Evolutionary conservation across 2,888 invertebrate genomes (phyloP).

Genomic region (Flexamia atlantica): DNA sequence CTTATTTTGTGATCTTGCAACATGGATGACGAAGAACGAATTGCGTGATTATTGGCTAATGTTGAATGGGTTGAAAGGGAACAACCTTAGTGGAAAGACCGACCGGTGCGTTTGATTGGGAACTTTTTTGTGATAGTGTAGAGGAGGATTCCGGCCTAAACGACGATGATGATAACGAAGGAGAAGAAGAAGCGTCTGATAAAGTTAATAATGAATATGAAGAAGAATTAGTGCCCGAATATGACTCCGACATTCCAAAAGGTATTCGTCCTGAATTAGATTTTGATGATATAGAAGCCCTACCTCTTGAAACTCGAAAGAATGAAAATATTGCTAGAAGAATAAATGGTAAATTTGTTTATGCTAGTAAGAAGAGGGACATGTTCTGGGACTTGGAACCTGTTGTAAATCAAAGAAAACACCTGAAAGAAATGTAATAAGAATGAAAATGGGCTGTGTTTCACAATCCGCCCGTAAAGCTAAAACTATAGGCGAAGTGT

Average conservation of each 20-base stretch:
- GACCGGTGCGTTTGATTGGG: background rate
- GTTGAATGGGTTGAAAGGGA: slow-evolving; percentile 34
- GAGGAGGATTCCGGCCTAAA: background rate
- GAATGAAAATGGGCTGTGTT: slow-evolving; percentile 5
- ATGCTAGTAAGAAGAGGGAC: background rate
- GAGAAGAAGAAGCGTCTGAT: background rate
- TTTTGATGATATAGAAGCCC: slow-evolving; percentile 23
- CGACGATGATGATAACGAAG: background rate
- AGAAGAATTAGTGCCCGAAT: slow-evolving; percentile 1
- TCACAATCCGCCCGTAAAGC: slow-evolving; percentile 11
- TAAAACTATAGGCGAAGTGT: slow-evolving; percentile 13
- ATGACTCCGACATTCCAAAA: background rate
- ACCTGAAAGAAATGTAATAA: background rate
- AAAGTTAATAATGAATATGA: background rate
- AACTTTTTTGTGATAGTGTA: slow-evolving; percentile 12
- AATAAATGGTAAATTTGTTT: slow-evolving; percentile 12
- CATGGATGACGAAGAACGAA: slow-evolving; percentile 32
- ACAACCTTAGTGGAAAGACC: slow-evolving; percentile 15
- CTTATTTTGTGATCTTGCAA: slow-evolving; percentile 4
- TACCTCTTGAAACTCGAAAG: background rate
- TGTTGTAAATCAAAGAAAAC: background rate
- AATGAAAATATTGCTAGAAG: slow-evolving; percentile 39
- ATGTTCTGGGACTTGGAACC: slow-evolving; percentile 35
- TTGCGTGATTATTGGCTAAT: slow-evolving; percentile 34
- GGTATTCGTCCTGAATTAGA: background rate